These are phyloP conservation scores for Triplophysa siluroides DNA, from an alignment of 2,113 vertebrate species.

Conservation along the genomic window DNA sequence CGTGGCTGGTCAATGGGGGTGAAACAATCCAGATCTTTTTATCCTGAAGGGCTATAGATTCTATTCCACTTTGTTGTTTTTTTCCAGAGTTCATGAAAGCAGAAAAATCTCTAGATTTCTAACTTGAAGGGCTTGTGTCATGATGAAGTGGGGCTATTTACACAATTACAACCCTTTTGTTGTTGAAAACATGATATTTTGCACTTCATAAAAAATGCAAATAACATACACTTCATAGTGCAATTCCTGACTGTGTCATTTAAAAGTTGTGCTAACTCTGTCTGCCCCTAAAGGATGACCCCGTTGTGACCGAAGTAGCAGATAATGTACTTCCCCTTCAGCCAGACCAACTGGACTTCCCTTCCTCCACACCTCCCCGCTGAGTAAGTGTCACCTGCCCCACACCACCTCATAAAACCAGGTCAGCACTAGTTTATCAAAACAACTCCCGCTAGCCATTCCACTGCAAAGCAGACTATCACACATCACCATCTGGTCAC, in stretches of 20 bases:
- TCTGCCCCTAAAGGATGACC: conserved; percentile 52
- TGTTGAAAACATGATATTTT: not conserved
- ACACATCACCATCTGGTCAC: conserved; percentile 28
- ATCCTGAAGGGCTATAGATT: conserved; percentile 52
- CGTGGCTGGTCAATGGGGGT: conserved; percentile 58
- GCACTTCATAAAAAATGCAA: not conserved
- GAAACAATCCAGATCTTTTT: conserved; percentile 62
- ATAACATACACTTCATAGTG: not conserved
- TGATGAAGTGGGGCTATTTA: conserved; percentile 44
- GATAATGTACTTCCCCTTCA: conserved; percentile 68
- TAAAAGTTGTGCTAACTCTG: no score
- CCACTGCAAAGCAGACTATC: conserved; percentile 29
- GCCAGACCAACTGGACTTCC: conserved; percentile 65
- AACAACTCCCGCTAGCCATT: conserved; percentile 44
- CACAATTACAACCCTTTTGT: conserved; percentile 7
- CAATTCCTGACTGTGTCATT: not conserved
- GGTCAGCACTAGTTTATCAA: conserved; percentile 59
- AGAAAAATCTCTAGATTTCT: conserved; percentile 47
- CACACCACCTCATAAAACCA: conserved; percentile 52
- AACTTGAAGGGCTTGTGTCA: conserved; percentile 26
- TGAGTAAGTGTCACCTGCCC: conserved; percentile 6
- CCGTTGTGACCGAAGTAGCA: conserved; percentile 60
- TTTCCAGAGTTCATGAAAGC: conserved; percentile 17
- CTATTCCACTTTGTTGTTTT: conserved; percentile 45
- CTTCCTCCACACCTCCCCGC: conserved; percentile 25